These are phyloP conservation scores for Botia almorhae DNA, from an alignment of 2,797 vertebrate genomes.

Conservation along the genomic window DNA sequence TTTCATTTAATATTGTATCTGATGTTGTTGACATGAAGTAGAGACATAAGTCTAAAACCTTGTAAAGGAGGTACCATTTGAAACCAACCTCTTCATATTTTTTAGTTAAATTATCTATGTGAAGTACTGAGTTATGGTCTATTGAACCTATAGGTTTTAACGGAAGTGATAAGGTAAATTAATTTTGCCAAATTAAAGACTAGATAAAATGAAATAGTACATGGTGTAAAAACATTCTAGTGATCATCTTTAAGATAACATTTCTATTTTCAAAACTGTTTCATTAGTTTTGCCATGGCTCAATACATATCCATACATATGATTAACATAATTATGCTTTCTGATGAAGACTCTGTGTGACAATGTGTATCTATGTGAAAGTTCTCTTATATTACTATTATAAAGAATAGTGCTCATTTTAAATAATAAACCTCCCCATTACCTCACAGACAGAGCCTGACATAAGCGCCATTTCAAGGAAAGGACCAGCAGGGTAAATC, in stretches of 20 bases:
- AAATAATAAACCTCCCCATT: slow-evolving; percentile 18
- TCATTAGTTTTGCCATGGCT: background rate
- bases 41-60: too few species aligned
- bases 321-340: slow-evolving; percentile 20
- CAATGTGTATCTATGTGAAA: slow-evolving; percentile 3
- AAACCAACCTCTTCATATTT: too few species aligned
- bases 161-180: too few species aligned
- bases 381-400: slow-evolving; percentile 15
- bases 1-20: too few species aligned
- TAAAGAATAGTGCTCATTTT: slow-evolving; percentile 32
- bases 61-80: too few species aligned
- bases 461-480: slow-evolving; percentile 12
- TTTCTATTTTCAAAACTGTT: background rate
- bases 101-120: too few species aligned
- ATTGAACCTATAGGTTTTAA: too few species aligned
- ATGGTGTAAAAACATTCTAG: background rate
- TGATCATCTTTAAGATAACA: background rate
- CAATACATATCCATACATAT: background rate
- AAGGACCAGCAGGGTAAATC: slow-evolving; percentile 22
- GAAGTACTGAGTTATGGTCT: too few species aligned
- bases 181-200: too few species aligned
- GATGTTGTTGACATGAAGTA: too few species aligned
- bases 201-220: background rate
- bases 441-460: slow-evolving; percentile 16
- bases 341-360: slow-evolving; percentile 6